Evolutionary conservation across 2,113 vertebrate genomes (phyloP).

Genomic region (Phyllostomus discolor): DNA sequence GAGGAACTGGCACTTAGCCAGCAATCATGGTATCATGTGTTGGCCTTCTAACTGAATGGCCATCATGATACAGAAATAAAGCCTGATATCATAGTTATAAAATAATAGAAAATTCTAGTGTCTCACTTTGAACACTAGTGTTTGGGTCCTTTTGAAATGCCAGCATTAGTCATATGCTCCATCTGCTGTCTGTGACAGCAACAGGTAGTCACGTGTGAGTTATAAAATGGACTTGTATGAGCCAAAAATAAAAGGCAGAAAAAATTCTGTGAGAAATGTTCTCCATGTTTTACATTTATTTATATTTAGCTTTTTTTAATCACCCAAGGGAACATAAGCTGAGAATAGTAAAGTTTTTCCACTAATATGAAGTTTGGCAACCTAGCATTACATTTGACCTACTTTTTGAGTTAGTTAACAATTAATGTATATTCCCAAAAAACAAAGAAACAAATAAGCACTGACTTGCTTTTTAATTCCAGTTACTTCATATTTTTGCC

Average conservation of each 20-base stretch:
- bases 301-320: background rate
- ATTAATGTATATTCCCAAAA: background rate
- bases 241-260: background rate
- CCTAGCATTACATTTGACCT: background rate
- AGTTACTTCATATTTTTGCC: background rate
- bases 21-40: background rate
- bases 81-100: background rate
- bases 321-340: background rate
- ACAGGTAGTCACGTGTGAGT: background rate
- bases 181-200: background rate
- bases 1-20: background rate
- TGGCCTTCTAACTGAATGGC: background rate
- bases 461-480: background rate
- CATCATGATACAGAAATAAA: background rate
- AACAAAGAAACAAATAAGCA: background rate
- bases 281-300: background rate
- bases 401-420: background rate
- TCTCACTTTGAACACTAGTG: background rate
- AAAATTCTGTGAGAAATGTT: background rate
- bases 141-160: background rate
- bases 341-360: background rate
- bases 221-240: background rate
- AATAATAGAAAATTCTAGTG: background rate
- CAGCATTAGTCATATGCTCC: background rate
- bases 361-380: background rate